Evolutionary conservation across 2,888 invertebrate species (phyloP).

Genomic region (Metellina segmentata): DNA sequence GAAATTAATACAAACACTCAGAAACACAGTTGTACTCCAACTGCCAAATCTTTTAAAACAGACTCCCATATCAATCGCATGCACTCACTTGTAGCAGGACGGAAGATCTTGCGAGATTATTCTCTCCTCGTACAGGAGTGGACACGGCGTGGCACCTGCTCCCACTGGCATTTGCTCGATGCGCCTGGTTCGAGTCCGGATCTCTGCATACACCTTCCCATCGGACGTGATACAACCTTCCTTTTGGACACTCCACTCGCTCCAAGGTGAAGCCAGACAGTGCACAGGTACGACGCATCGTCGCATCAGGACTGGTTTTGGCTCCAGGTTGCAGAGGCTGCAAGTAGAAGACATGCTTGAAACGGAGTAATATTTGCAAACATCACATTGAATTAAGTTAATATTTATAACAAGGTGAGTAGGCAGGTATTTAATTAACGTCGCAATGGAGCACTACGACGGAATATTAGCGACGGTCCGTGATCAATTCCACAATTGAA

Average conservation of each 20-base stretch:
- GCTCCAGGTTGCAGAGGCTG: slow-evolving; percentile 39
- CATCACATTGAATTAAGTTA: no score
- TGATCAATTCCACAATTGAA: no score
- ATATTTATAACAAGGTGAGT: no score
- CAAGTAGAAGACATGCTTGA: neutral
- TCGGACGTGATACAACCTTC: slow-evolving; percentile 82
- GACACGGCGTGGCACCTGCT: slow-evolving; percentile 80
- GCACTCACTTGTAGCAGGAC: slow-evolving; percentile 67
- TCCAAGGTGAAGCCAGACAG: slow-evolving; percentile 84
- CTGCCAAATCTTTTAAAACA: no score
- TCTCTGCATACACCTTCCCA: slow-evolving; percentile 80
- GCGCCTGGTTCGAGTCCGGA: slow-evolving; percentile 80
- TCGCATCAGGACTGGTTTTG: neutral
- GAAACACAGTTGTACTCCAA: no score
- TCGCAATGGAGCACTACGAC: no score
- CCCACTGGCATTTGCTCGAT: slow-evolving; percentile 80
- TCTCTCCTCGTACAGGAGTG: slow-evolving; percentile 80
- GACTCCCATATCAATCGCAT: no score
- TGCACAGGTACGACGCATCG: slow-evolving; percentile 84
- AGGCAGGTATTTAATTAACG: no score
- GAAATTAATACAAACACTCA: no score
- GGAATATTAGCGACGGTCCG: no score
- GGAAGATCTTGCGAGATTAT: slow-evolving; percentile 41
- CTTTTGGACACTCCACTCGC: slow-evolving; percentile 84
- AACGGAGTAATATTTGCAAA: no score